Evolutionary conservation across 35 echinoderm and acorn worm genomes (phyloP).

Genomic region (Acanthaster planci): DNA sequence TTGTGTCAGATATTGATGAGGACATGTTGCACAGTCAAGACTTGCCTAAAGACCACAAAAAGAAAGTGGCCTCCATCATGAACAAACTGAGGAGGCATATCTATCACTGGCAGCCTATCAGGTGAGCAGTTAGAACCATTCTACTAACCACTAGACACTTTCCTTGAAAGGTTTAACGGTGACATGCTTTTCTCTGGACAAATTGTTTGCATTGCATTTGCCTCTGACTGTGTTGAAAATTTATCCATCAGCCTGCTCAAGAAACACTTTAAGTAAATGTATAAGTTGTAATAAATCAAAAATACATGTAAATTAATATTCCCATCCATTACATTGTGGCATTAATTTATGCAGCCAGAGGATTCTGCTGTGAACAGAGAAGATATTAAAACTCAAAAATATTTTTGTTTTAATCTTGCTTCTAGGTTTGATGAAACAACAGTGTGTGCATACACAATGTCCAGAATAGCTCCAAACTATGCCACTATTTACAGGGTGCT

Average conservation of each 20-base stretch:
- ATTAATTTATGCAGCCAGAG: not conserved
- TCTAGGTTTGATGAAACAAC: conserved; percentile 80
- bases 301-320: not conserved
- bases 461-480: conserved; percentile 89
- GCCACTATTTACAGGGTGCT: conserved; percentile 79
- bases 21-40: not conserved
- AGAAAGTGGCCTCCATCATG: conserved; percentile 54
- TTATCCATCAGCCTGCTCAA: no score
- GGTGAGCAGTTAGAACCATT: conserved; percentile 52
- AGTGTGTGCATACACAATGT: conserved; percentile 55
- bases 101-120: conserved; percentile 91
- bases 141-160: no score
- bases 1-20: conserved; percentile 31
- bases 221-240: no score
- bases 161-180: no score
- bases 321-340: not conserved
- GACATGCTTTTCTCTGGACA: no score
- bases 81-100: conserved; percentile 58
- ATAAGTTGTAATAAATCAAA: not conserved
- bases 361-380: not conserved
- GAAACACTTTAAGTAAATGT: no score
- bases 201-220: no score
- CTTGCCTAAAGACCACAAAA: conserved; percentile 53
- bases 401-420: conserved; percentile 31
- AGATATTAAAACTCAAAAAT: not conserved